phyloP scores from a whole-genome alignment of 2,888 invertebrate species.

The Leptinotarsa peninsularis region DNA sequence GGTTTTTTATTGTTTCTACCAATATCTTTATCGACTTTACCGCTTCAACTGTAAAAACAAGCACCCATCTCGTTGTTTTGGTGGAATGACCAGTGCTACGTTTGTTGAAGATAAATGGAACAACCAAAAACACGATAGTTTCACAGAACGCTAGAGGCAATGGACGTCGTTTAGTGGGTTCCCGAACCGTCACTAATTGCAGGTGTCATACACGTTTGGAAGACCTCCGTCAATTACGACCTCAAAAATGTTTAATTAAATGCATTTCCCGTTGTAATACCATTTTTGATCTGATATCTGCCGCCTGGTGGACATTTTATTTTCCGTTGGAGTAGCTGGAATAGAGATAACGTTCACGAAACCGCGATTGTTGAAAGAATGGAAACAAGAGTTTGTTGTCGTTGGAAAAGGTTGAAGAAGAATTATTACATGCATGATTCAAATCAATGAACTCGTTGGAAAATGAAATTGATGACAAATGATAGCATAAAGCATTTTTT shows the following conservation, averaged over 20 bases:
- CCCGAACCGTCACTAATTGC: constrained; percentile 65
- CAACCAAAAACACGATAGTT: constrained; percentile 6
- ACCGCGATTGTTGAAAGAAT: not conserved
- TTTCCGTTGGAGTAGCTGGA: constrained; percentile 1
- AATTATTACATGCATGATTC: not conserved
- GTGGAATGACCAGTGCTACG: constrained; percentile 4
- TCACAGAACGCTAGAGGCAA: constrained; percentile 23
- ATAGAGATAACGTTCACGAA: not conserved
- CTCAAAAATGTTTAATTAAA: constrained; percentile 65
- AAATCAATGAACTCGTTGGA: too few relatives aligned
- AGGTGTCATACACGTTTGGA: constrained; percentile 64
- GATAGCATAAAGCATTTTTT: too few relatives aligned
- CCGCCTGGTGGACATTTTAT: constrained; percentile 30
- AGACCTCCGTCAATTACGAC: constrained; percentile 61
- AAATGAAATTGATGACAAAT: too few relatives aligned
- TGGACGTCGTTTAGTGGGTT: constrained; percentile 60
- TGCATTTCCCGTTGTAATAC: constrained; percentile 65
- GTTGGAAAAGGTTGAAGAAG: not conserved
- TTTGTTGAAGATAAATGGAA: constrained; percentile 1
- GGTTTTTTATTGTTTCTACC: too few relatives aligned
- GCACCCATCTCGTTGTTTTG: not conserved
- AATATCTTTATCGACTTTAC: too few relatives aligned
- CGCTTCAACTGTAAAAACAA: not conserved
- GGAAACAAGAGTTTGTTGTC: not conserved
- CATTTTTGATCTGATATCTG: constrained; percentile 62